Percentiles rank a stretch among this genome's conserved stretches.
Evolutionary conservation across 2,797 vertebrate genomes (phyloP).

Genomic region (Anableps anableps): DNA sequence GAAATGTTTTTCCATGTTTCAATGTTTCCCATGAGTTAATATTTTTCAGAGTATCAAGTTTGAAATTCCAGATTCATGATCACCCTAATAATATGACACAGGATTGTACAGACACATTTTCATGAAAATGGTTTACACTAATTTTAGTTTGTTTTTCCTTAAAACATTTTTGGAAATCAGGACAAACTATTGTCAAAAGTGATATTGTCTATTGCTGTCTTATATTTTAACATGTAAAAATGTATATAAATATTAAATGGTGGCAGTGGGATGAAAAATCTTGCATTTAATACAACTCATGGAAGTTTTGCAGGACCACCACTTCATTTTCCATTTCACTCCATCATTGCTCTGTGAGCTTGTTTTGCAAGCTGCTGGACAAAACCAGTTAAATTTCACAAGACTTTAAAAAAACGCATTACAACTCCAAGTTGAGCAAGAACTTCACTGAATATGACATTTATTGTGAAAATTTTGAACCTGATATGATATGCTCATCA

Average conservation of each 20-base stretch:
- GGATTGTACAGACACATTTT: too few relatives aligned
- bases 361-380: constrained; percentile 14
- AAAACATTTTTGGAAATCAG: not conserved
- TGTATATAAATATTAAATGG: constrained; percentile 3
- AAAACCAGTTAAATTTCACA: constrained; percentile 7
- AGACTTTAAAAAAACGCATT: not conserved
- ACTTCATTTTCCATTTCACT: not conserved
- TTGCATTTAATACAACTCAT: not conserved
- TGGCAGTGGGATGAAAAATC: constrained; percentile 6
- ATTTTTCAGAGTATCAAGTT: not conserved
- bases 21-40: not conserved
- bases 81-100: too few relatives aligned
- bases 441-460: constrained; percentile 3
- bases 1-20: not conserved
- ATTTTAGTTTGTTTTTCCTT: not conserved
- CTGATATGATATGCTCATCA: constrained; percentile 16
- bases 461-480: not conserved
- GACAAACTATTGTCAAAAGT: not conserved
- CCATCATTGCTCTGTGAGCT: constrained; percentile 13
- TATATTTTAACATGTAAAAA: not conserved
- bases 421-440: not conserved
- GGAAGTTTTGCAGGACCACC: constrained; percentile 6
- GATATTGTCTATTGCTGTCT: not conserved
- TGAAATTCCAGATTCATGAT: not conserved
- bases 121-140: not conserved